Percentiles rank a stretch among this genome's conserved stretches.
phyloP scores from a whole-genome alignment of 2,797 vertebrate genomes.

The Gila robusta region DNA sequence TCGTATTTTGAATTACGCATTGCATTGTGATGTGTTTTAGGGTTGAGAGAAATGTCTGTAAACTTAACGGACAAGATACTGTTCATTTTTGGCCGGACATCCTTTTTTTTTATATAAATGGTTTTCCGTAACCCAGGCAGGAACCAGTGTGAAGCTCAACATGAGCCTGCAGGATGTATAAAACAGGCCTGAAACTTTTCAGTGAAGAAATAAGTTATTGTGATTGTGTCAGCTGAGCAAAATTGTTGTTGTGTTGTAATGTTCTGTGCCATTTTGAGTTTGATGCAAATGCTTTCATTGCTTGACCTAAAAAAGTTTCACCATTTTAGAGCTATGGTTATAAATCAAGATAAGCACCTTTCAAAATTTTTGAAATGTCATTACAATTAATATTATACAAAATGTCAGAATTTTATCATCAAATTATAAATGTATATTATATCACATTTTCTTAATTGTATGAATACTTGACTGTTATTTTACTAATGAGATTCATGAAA shows the following conservation, averaged over 20 bases:
- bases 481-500: background rate
- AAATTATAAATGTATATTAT: slow-evolving; percentile 18
- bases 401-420: background rate
- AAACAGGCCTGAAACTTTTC: background rate
- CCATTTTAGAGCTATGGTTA: slow-evolving; percentile 8
- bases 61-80: background rate
- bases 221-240: background rate
- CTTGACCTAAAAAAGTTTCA: background rate
- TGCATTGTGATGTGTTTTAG: background rate
- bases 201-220: background rate
- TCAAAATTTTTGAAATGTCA: background rate
- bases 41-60: background rate
- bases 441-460: slow-evolving; percentile 3
- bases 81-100: background rate
- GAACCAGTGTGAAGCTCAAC: background rate
- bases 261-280: background rate
- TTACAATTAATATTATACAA: background rate
- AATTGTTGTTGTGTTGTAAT: background rate
- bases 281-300: background rate
- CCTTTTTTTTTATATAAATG: background rate
- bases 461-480: background rate
- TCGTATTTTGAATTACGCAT: background rate
- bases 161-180: background rate
- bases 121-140: background rate
- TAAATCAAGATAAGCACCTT: background rate